Percentiles rank a stretch among this genome's conserved stretches.
These are phyloP conservation scores for Phymatocera aterrima DNA, from an alignment of 2,888 invertebrate species.

Conservation along the genomic window DNA sequence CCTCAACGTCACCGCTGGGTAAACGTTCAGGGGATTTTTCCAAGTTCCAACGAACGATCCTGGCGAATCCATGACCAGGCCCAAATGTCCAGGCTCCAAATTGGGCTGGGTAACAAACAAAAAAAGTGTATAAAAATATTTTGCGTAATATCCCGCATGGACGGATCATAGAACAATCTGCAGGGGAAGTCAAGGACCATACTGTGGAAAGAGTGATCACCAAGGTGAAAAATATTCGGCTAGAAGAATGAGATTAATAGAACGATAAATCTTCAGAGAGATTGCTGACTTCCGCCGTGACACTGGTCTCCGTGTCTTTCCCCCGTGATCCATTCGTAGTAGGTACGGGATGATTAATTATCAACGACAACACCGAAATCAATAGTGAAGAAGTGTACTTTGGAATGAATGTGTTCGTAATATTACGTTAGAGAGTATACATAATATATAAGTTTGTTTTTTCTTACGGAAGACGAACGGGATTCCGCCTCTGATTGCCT, in stretches of 20 bases:
- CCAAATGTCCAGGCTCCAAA: constrained; percentile 97
- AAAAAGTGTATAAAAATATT: neutral
- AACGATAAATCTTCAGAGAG: neutral
- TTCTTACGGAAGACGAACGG: constrained; percentile 97
- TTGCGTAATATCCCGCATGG: neutral
- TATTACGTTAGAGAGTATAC: neutral
- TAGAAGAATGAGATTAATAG: neutral
- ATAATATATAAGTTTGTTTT: constrained; percentile 12
- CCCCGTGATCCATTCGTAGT: neutral
- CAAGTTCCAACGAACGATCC: constrained; percentile 93
- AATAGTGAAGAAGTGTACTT: neutral
- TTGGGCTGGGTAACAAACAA: constrained; percentile 82
- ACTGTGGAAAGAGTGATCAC: neutral
- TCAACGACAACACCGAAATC: neutral
- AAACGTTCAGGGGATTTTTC: constrained; percentile 92
- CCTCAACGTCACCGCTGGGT: constrained; percentile 94
- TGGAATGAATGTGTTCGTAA: neutral
- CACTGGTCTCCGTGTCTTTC: neutral
- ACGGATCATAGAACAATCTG: neutral
- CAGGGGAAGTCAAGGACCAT: neutral
- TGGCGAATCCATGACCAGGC: constrained; percentile 97
- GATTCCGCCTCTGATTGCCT: constrained; percentile 96
- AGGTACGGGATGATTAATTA: neutral
- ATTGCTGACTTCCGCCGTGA: neutral
- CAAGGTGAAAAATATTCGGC: neutral